Conservation (phyloP, 2,113 vertebrate species). For the Oncorhynchus nerka region DNA sequence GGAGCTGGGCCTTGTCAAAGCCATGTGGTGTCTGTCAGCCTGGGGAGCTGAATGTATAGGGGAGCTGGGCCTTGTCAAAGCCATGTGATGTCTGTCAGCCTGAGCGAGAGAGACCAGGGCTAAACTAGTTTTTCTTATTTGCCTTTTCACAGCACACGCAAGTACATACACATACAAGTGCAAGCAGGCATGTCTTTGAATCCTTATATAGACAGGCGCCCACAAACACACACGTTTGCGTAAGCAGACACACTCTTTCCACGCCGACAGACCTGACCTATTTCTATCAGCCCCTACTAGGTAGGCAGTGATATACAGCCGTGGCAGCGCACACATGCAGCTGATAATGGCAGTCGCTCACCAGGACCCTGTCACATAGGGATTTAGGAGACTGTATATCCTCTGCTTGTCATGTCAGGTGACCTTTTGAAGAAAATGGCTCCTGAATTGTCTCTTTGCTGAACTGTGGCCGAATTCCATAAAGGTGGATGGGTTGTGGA, state of each 20-base stretch:
- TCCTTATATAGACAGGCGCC: background rate
- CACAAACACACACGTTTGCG: background rate
- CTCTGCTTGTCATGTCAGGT: conserved; percentile 22
- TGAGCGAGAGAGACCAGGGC: background rate
- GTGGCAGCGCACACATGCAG: background rate
- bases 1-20: too few species aligned
- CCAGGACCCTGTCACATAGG: background rate
- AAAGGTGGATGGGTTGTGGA: conserved; percentile 44
- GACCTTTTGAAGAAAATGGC: conserved; percentile 14
- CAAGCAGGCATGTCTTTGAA: too few species aligned
- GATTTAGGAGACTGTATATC: conserved; percentile 34
- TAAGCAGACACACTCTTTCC: background rate
- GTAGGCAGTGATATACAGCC: background rate
- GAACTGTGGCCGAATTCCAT: background rate
- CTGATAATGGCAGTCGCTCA: conserved; percentile 2
- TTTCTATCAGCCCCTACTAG: background rate
- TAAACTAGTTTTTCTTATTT: background rate
- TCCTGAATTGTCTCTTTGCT: conserved; percentile 14
- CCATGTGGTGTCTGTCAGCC: background rate
- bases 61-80: too few species aligned
- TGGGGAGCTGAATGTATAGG: too few species aligned
- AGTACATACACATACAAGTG: background rate
- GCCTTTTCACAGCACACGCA: background rate
- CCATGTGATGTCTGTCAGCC: background rate
- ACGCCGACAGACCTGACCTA: background rate